Conservation (phyloP, 2,113 vertebrate genomes). For the Notechis scutatus region DNA sequence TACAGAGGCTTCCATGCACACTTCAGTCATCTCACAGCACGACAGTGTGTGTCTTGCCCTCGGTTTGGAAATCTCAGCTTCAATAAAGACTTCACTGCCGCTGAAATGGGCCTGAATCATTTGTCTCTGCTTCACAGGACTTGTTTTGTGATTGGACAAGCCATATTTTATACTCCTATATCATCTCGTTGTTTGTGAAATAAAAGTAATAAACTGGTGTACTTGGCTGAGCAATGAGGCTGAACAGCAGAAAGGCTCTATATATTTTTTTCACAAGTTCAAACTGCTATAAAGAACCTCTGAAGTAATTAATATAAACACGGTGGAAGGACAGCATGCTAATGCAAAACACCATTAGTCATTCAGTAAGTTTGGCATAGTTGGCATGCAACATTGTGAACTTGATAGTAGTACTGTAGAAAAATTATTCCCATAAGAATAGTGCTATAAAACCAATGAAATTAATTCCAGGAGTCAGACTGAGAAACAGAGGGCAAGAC, state of each 20-base stretch:
- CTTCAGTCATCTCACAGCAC: background rate
- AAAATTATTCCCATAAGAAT: constrained; percentile 6
- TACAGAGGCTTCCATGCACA: background rate
- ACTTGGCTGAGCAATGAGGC: background rate
- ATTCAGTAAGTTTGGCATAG: background rate
- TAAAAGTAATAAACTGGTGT: background rate
- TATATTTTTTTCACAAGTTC: background rate
- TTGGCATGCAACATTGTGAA: background rate
- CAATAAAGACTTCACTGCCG: background rate
- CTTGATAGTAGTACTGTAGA: background rate
- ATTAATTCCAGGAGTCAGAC: constrained; percentile 22
- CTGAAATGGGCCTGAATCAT: background rate
- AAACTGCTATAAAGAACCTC: background rate
- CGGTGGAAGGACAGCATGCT: background rate
- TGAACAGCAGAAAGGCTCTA: background rate
- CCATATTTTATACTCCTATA: background rate
- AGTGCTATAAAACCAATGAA: background rate
- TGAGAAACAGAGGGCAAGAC: background rate
- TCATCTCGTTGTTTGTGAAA: background rate
- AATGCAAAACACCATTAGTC: background rate
- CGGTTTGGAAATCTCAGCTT: background rate
- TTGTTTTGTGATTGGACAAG: background rate
- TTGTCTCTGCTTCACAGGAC: background rate
- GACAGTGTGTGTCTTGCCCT: background rate
- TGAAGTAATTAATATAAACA: constrained; percentile 7